Evolutionary conservation across 2,888 invertebrate species (phyloP).

Genomic region (Trypoxylon attenuatum): DNA sequence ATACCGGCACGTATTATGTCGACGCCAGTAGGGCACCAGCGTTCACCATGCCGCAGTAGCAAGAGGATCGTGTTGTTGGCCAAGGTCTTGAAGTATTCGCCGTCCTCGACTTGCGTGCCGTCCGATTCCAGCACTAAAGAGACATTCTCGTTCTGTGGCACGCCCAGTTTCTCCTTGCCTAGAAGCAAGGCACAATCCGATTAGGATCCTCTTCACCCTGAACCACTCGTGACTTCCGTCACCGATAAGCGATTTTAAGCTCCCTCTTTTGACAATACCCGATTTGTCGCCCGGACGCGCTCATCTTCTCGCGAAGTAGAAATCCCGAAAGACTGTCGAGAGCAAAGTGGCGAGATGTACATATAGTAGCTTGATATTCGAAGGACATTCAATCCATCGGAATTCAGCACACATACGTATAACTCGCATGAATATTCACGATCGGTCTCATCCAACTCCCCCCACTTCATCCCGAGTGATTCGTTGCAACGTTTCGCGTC

Average conservation of each 20-base stretch:
- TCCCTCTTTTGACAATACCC: too few species aligned
- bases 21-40: slow-evolving; percentile 95
- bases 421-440: too few species aligned
- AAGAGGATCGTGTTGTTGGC: slow-evolving; percentile 93
- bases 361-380: too few species aligned
- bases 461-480: background rate
- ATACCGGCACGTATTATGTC: slow-evolving; percentile 96
- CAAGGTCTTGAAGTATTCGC: slow-evolving; percentile 95
- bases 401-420: too few species aligned
- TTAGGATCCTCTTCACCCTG: too few species aligned
- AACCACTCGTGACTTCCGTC: too few species aligned
- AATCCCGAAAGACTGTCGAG: too few species aligned
- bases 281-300: too few species aligned
- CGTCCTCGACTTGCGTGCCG: slow-evolving; percentile 98
- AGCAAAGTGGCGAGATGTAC: too few species aligned
- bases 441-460: background rate
- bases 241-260: too few species aligned
- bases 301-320: too few species aligned
- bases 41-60: slow-evolving; percentile 91
- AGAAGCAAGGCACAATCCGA: slow-evolving; percentile 38
- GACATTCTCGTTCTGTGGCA: slow-evolving; percentile 90
- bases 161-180: slow-evolving; percentile 94
- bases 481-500: slow-evolving; percentile 4
- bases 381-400: too few species aligned
- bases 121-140: slow-evolving; percentile 94